Evolutionary conservation across 2,113 vertebrate genomes (phyloP).

Genomic region (Climacteris rufus): DNA sequence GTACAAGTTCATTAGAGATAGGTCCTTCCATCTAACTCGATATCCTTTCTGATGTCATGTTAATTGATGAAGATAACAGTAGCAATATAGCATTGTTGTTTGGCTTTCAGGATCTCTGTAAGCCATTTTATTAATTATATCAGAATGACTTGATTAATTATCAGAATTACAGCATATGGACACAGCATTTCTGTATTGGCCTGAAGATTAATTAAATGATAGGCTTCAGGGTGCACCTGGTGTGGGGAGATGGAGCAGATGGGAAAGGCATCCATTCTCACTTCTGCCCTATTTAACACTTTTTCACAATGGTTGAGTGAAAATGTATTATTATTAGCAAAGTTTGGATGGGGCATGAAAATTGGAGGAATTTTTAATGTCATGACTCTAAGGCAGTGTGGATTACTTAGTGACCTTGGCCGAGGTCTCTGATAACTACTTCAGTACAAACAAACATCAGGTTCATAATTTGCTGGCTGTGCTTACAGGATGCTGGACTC

Average conservation of each 20-base stretch:
- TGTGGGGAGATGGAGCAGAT: neutral
- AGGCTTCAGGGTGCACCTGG: neutral
- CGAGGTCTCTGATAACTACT: neutral
- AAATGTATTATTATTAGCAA: neutral
- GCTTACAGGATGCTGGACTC: neutral
- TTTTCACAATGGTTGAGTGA: neutral
- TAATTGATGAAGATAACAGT: neutral
- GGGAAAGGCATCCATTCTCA: neutral
- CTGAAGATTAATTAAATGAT: neutral
- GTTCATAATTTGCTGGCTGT: neutral
- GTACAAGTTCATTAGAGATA: neutral
- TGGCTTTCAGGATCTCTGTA: neutral
- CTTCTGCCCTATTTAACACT: neutral
- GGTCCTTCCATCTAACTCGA: neutral
- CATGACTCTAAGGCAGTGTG: neutral
- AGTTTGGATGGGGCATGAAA: neutral
- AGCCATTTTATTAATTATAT: neutral
- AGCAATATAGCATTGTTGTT: neutral
- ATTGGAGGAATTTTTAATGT: neutral
- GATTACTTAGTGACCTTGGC: neutral
- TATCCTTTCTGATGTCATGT: neutral
- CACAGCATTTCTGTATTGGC: neutral
- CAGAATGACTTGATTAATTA: neutral
- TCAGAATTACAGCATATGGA: neutral
- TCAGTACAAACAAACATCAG: neutral